phyloP scores from a whole-genome alignment of 2,888 invertebrate species.

The Pristionchus maxplancki region DNA sequence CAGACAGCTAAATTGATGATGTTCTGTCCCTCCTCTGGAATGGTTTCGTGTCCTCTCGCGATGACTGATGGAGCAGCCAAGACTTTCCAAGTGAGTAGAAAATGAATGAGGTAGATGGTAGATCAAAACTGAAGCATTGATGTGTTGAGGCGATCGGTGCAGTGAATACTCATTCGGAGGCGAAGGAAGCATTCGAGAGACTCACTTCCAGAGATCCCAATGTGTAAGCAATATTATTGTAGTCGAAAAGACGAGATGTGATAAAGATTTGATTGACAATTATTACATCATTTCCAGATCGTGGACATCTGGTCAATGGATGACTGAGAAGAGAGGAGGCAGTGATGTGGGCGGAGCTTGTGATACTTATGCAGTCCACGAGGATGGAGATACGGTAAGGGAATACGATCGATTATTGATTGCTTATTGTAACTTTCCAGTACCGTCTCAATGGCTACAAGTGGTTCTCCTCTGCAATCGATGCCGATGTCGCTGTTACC shows the following conservation, averaged over 20 bases:
- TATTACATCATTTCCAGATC: constrained; percentile 76
- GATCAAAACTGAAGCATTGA: no score
- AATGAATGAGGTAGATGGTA: neutral
- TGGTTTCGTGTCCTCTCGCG: constrained; percentile 82
- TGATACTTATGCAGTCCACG: constrained; percentile 69
- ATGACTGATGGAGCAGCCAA: constrained; percentile 83
- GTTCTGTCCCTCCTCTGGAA: constrained; percentile 81
- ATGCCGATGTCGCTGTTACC: constrained; percentile 82
- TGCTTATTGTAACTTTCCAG: constrained; percentile 52
- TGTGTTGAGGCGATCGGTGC: constrained; percentile 57
- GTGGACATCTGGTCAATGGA: constrained; percentile 83
- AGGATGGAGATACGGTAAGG: constrained; percentile 61
- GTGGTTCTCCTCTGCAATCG: constrained; percentile 83
- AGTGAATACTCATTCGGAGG: constrained; percentile 62
- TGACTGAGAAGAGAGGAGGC: constrained; percentile 82
- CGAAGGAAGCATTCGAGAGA: constrained; percentile 71
- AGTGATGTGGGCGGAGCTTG: constrained; percentile 81
- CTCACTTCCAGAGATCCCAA: constrained; percentile 79
- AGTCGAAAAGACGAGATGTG: neutral
- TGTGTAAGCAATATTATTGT: neutral
- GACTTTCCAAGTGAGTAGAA: constrained; percentile 78
- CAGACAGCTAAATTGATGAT: constrained; percentile 80
- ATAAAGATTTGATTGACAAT: neutral
- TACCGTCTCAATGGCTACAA: constrained; percentile 81
- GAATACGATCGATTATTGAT: neutral